Evolutionary conservation across 2,113 vertebrate species (phyloP), one percentile per base, ranked within the genome.

Genomic region (Euleptes europaea): DNA sequence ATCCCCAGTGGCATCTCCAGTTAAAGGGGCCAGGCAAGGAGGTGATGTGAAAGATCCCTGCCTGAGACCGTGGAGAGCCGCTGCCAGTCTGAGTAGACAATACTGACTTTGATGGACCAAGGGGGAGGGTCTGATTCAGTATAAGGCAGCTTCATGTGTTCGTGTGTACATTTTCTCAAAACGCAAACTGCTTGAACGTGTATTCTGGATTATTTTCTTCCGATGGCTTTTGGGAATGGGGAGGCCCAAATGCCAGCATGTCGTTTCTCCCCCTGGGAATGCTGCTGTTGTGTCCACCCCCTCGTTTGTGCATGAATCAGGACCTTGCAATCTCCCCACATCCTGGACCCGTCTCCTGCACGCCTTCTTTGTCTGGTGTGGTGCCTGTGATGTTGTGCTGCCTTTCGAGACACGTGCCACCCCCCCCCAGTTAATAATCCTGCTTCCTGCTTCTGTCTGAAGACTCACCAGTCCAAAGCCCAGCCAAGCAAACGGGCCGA

Each of bases 391-490:
- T 54, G 88, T 77, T n/a, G 70, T 88, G 28, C 69, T 80, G 72
- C 88, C 76, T 13, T 26, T 80, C 31, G 89, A 89, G 66, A 54
- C 54, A 80, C 76, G 69, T 31, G 40, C 78, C 84, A 91, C 85
- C 90, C 84, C 31, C 44, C 13, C 92, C 92, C 93, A 90, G 93
- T 0, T 0, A 85, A 94, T 93, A 90, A 84, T 97, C 95, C 97
- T 84, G 84, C 88, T 93, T 94, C 94, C 80, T 95, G 96, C 96
- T 97, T 96, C 97, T 96, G 87, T 97, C 95, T 91, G 91, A 97
- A 96, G 91, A 96, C 96, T 91, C 94, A 91, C 14, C 95, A 96
- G 94, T 94, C 93, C 77, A 90, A 93, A 92, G 74, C 92, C 57
- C 93, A 90, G 0, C 96, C 95, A 51, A 92, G 88, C 42, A 94